Evolutionary conservation across 2,888 invertebrate genomes (phyloP).

Genomic region (Liodrosophila aerea): DNA sequence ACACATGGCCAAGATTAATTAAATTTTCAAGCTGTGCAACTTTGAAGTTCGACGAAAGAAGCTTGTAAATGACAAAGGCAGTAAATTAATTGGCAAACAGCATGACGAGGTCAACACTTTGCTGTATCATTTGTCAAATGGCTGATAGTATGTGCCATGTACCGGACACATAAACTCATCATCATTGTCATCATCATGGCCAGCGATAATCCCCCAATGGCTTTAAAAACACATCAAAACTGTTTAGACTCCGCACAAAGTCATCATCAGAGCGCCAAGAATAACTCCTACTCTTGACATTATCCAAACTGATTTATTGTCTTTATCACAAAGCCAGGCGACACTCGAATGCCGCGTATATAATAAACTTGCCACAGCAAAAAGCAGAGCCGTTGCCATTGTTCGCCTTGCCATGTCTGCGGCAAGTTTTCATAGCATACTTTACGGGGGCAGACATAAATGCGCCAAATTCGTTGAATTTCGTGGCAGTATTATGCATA

Average conservation of each 20-base stretch:
- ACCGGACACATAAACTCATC: conserved; percentile 21
- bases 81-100: conserved; percentile 64
- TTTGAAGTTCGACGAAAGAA: conserved; percentile 22
- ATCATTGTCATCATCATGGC: conserved; percentile 11
- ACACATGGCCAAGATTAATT: conserved; percentile 49
- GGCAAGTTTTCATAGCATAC: conserved; percentile 37
- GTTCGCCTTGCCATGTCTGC: conserved; percentile 12
- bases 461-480: conserved; percentile 15
- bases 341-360: conserved; percentile 53
- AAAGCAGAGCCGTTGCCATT: conserved; percentile 18
- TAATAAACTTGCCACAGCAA: conserved; percentile 47
- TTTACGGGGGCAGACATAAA: conserved; percentile 22
- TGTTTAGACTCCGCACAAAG: conserved; percentile 38
- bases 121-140: conserved; percentile 55
- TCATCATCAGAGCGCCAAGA: conserved; percentile 48
- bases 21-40: conserved; percentile 50
- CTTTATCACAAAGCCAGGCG: conserved; percentile 56
- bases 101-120: conserved; percentile 54
- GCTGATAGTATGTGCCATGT: conserved; percentile 11
- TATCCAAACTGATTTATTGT: conserved; percentile 71
- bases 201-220: conserved; percentile 52
- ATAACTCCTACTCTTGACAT: conserved; percentile 59
- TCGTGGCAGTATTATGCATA: conserved; percentile 17
- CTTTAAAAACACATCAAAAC: conserved; percentile 67
- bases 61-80: conserved; percentile 40